These are phyloP conservation scores for Melieria omissa DNA, from an alignment of 2,888 invertebrate genomes.

Conservation along the genomic window DNA sequence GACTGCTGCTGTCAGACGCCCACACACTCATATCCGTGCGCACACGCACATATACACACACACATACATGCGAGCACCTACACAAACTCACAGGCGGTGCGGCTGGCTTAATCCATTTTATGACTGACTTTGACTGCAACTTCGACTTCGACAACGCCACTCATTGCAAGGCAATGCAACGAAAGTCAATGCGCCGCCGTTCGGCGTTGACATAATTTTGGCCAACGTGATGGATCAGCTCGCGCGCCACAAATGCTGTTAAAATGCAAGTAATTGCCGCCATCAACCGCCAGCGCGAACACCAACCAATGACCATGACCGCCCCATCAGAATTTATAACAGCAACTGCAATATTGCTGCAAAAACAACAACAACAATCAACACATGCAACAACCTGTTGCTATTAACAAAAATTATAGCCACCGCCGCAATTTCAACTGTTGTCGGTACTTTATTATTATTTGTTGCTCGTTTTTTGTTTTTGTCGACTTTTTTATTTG, in stretches of 20 bases:
- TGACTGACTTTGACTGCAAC: no score
- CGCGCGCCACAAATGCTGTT: constrained; percentile 45
- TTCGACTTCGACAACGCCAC: no score
- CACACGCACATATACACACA: neutral
- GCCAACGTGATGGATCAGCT: constrained; percentile 46
- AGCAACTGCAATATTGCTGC: neutral
- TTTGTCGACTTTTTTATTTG: neutral
- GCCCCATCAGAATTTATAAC: constrained; percentile 16
- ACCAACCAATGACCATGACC: constrained; percentile 21
- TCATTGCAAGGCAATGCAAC: no score
- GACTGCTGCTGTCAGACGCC: neutral
- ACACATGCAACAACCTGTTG: neutral
- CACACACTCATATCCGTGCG: neutral
- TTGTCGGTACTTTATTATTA: neutral
- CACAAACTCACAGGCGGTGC: no score
- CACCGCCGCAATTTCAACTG: no score
- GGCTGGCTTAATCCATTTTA: no score
- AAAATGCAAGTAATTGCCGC: constrained; percentile 48
- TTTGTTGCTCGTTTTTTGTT: constrained; percentile 15
- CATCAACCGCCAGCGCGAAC: constrained; percentile 29
- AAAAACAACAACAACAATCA: constrained; percentile 6
- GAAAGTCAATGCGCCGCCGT: no score
- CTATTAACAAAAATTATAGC: no score
- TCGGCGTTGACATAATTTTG: constrained; percentile 43
- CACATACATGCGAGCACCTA: neutral